Evolutionary conservation across 2,888 invertebrate species (phyloP).

Genomic region (Cylindroiulus punctatus): DNA sequence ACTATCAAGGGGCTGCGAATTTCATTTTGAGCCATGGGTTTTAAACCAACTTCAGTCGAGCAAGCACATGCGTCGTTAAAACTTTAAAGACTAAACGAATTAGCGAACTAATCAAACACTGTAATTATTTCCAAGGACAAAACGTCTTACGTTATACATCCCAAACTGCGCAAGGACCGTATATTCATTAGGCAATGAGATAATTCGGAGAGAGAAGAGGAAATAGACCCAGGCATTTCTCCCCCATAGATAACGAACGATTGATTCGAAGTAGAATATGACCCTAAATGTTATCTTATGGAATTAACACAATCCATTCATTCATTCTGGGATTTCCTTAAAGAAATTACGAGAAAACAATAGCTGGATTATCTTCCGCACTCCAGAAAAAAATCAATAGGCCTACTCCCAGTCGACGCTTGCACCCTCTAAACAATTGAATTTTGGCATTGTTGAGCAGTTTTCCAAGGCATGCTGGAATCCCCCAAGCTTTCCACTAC

Average conservation of each 20-base stretch:
- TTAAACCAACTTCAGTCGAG: background rate
- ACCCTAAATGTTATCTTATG: slow-evolving; percentile 22
- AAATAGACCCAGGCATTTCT: background rate
- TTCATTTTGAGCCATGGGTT: slow-evolving; percentile 16
- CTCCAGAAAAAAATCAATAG: background rate
- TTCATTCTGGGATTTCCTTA: background rate
- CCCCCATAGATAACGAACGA: background rate
- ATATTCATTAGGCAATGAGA: background rate
- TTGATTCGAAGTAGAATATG: background rate
- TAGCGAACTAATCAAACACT: slow-evolving; percentile 39
- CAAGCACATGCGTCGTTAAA: slow-evolving; percentile 9
- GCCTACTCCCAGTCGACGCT: background rate
- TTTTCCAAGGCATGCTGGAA: slow-evolving; percentile 1
- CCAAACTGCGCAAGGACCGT: background rate
- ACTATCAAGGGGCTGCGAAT: background rate
- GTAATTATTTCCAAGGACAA: slow-evolving; percentile 43
- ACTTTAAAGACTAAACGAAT: slow-evolving; percentile 12
- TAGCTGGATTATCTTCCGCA: slow-evolving; percentile 21
- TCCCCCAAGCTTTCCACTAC: background rate
- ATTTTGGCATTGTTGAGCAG: background rate
- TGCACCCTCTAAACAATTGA: background rate
- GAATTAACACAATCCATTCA: slow-evolving; percentile 44
- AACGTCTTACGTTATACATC: background rate
- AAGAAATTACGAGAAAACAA: slow-evolving; percentile 41
- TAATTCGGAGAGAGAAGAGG: background rate